Conservation (phyloP, 2,113 vertebrate genomes). For the Osmerus mordax region DNA sequence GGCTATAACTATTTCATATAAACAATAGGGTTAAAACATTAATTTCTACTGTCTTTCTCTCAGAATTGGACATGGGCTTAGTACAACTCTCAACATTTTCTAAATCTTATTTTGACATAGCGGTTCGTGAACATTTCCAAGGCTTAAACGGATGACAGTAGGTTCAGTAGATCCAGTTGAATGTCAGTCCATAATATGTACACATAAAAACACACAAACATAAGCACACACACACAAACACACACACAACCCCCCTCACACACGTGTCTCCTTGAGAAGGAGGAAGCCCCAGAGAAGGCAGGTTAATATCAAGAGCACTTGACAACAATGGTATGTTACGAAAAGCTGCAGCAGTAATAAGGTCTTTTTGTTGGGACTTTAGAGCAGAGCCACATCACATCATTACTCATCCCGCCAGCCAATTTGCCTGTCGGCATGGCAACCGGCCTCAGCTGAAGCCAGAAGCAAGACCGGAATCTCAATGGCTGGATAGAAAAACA, state of each 20-base stretch:
- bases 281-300: conserved; percentile 67
- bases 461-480: conserved; percentile 76
- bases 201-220: conserved; percentile 16
- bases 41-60: no score
- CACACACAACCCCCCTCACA: conserved; percentile 36
- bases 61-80: no score
- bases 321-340: conserved; percentile 77
- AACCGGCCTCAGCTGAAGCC: conserved; percentile 71
- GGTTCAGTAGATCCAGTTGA: conserved; percentile 3
- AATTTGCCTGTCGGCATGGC: conserved; percentile 76
- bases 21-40: no score
- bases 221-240: conserved; percentile 30
- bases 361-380: conserved; percentile 80
- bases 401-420: conserved; percentile 80
- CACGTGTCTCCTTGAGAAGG: conserved; percentile 29
- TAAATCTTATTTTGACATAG: no score
- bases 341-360: conserved; percentile 77
- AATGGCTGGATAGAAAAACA: conserved; percentile 61
- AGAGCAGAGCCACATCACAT: conserved; percentile 74
- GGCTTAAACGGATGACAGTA: no score
- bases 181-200: background rate
- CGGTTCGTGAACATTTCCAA: no score
- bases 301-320: conserved; percentile 79
- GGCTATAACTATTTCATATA: no score
- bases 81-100: no score